These are phyloP conservation scores for Nothocercus julius DNA, from an alignment of 2,113 vertebrate species.

Conservation along the genomic window DNA sequence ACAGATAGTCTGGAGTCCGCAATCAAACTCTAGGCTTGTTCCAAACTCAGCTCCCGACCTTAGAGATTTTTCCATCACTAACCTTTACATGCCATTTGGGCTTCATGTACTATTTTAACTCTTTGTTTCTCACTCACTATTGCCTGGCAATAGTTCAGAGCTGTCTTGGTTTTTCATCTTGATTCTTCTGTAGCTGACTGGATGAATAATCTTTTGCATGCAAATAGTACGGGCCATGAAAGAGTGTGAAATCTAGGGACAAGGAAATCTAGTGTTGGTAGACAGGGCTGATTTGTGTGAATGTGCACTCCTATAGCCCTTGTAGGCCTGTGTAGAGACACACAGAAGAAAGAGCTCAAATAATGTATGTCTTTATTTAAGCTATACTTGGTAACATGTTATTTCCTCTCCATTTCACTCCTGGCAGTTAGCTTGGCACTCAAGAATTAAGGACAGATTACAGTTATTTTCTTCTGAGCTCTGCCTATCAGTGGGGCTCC, in stretches of 20 bases:
- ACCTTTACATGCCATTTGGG: background rate
- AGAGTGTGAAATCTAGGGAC: background rate
- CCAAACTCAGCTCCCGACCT: background rate
- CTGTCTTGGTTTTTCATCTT: conserved; percentile 23
- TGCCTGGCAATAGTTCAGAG: background rate
- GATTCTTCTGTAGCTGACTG: conserved; percentile 10
- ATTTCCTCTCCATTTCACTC: conserved; percentile 59
- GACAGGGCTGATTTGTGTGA: background rate
- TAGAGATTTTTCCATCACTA: background rate
- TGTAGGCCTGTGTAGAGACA: background rate
- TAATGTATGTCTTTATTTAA: conserved; percentile 54
- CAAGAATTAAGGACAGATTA: conserved; percentile 67
- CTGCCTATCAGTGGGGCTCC: conserved; percentile 52
- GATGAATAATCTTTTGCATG: background rate
- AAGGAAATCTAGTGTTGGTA: background rate
- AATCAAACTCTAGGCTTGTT: background rate
- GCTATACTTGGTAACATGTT: conserved; percentile 55
- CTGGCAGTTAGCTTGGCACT: conserved; percentile 41
- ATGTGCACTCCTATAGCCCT: background rate
- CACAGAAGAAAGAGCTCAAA: background rate
- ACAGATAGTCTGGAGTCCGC: background rate
- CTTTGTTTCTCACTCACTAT: background rate
- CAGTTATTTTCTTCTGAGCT: conserved; percentile 64
- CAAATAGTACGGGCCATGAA: background rate
- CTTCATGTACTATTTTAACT: background rate